Evolutionary conservation across 2,888 invertebrate species (phyloP), one percentile per base, ranked within the genome.

Genomic region (Lasius fuliginosus): DNA sequence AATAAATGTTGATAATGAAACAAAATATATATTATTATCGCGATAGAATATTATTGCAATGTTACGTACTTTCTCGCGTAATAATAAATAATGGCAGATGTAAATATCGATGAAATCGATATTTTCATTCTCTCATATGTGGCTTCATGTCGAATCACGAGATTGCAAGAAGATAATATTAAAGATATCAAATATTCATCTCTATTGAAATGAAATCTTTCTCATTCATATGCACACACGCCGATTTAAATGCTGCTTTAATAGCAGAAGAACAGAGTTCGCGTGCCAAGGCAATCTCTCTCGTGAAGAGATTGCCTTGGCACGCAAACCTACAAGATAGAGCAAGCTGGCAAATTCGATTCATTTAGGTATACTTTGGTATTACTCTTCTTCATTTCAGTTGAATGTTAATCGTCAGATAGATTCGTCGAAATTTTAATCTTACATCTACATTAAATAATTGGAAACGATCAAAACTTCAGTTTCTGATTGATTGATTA

Each of bases 281-380:
- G 36, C 36, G 5, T 36, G 36, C 36, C 36, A 36, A 36, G 36
- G 36, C 36, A 36, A 36, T 36, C 36, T 36, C 36, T 36, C 36
- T 85, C 73, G 82, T 74, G 88, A 92, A 92, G 91, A 90, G 91
- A 90, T 86, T 88, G 86, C 79, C 79, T 86, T 90, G 88, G 89
- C 91, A 92, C 91, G 92, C 91, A 86, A 92, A 81, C 77, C 69
- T 76, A 83, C 65, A 18, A 49, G 46, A 36, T 73, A 40, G 73
- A 60, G 58, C 71, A 83, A 64, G 56, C 73, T 36, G 36, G 36
- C 36, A 36, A 83, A 64, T 84, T 82, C 67, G 65, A 40, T 64
- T 88, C 88, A 91, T 89, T 89, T 92, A 89, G 23, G 23, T 85
- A 53, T 23, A 58, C 56, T 65, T 56, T 11, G 42, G 46, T 64